Percentiles rank a stretch among this genome's conserved stretches.
These are phyloP conservation scores for Protodeltote pygarga DNA, from an alignment of 2,888 invertebrate genomes.

Conservation along the genomic window DNA sequence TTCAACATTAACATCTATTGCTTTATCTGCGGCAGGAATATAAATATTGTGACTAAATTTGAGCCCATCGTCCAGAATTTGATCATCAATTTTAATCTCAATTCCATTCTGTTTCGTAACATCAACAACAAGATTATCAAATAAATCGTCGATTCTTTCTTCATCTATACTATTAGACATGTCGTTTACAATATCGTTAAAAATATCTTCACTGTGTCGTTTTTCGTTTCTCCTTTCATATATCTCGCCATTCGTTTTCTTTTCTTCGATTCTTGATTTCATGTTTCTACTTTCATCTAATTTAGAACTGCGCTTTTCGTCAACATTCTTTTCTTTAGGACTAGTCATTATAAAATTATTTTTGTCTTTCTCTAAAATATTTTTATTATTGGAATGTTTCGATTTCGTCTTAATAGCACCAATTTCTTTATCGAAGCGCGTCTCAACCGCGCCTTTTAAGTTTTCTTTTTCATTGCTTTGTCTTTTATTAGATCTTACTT, in stretches of 20 bases:
- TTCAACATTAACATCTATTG: constrained; percentile 57
- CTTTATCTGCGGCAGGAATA: constrained; percentile 67
- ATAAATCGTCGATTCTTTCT: constrained; percentile 76
- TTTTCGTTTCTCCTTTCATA: constrained; percentile 42
- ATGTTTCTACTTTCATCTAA: constrained; percentile 59
- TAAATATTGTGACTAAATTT: constrained; percentile 69
- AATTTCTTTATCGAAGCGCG: constrained; percentile 74
- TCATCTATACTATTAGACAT: constrained; percentile 67
- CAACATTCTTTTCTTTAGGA: constrained; percentile 72
- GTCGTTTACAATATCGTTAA: constrained; percentile 72
- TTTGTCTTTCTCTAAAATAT: constrained; percentile 83
- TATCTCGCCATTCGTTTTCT: constrained; percentile 55
- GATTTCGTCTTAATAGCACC: constrained; percentile 85
- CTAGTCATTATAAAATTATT: constrained; percentile 77
- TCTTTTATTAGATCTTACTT: constrained; percentile 65
- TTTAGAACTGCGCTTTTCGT: constrained; percentile 66
- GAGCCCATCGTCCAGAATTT: constrained; percentile 57
- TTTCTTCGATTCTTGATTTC: constrained; percentile 61
- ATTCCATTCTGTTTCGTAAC: constrained; percentile 54
- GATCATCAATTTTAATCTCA: constrained; percentile 60
- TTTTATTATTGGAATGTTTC: constrained; percentile 84
- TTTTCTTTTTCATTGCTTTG: constrained; percentile 78
- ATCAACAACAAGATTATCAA: constrained; percentile 71
- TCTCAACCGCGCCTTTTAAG: constrained; percentile 64
- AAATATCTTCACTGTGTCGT: constrained; percentile 71